Conservation (phyloP, 64 coral and sea anemone genomes). For the Stichodactyla helianthus region DNA sequence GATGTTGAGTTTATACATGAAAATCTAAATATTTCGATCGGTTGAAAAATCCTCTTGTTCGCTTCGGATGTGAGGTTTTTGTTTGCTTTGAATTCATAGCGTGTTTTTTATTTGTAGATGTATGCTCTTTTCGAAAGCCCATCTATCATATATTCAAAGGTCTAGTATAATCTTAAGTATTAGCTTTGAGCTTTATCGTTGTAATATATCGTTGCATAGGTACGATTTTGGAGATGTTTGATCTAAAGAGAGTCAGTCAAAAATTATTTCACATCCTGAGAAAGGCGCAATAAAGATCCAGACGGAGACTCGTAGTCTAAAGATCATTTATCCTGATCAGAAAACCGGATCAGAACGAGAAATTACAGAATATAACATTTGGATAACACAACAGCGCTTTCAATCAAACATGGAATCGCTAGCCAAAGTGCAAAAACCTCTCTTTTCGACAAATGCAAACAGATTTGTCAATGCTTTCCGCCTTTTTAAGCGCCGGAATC, state of each 20-base stretch:
- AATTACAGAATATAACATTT: background rate
- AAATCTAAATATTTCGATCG: background rate
- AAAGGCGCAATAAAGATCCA: background rate
- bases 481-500: slow-evolving; percentile 6
- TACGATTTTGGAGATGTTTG: background rate
- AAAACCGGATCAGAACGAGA: background rate
- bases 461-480: background rate
- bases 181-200: background rate
- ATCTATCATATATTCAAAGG: background rate
- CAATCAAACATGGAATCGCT: background rate
- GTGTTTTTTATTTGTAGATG: background rate
- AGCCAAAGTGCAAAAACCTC: background rate
- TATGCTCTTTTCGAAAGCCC: background rate
- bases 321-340: background rate
- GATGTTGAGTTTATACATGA: background rate
- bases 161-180: background rate
- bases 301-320: background rate
- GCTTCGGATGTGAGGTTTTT: background rate
- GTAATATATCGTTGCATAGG: background rate
- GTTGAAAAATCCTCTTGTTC: background rate
- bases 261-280: background rate
- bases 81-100: background rate
- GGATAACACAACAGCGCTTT: background rate
- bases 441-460: background rate
- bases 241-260: background rate